Percentiles rank a stretch among this genome's conserved stretches.
Conservation (phyloP, 1,140 invertebrate genomes). For the Drosophila nebulosa region DNA sequence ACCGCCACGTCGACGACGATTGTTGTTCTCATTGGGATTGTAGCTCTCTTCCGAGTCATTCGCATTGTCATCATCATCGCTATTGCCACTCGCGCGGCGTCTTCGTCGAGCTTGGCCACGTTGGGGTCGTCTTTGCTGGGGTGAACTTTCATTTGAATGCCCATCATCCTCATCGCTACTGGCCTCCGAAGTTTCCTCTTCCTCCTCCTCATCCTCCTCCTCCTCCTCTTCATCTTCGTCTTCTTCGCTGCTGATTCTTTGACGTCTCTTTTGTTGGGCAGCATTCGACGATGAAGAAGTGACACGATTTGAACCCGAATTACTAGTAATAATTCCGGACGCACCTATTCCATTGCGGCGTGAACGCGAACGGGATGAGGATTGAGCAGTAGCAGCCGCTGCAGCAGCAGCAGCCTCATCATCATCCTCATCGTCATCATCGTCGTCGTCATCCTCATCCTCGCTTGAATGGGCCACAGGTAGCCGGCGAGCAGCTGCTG, state of each 20-base stretch:
- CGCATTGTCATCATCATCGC: slow-evolving; percentile 46
- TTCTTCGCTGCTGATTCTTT: slow-evolving; percentile 45
- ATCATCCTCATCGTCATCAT: slow-evolving; percentile 67
- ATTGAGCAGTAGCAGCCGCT: slow-evolving; percentile 16
- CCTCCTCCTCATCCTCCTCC: slow-evolving; percentile 46
- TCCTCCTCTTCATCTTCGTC: slow-evolving; percentile 58
- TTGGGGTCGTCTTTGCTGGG: slow-evolving; percentile 43
- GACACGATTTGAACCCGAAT: slow-evolving; percentile 69
- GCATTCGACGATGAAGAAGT: slow-evolving; percentile 69
- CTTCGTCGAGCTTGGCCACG: slow-evolving; percentile 24
- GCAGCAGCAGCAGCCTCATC: slow-evolving; percentile 36
- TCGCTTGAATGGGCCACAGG: slow-evolving; percentile 53
- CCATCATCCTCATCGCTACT: slow-evolving; percentile 60
- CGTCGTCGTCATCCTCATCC: slow-evolving; percentile 81
- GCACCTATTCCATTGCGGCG: slow-evolving; percentile 44
- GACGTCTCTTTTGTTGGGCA: slow-evolving; percentile 50
- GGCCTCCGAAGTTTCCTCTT: slow-evolving; percentile 57
- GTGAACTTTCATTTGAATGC: slow-evolving; percentile 46
- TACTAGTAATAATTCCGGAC: slow-evolving; percentile 27
- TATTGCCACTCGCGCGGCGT: slow-evolving; percentile 14
- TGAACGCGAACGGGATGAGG: slow-evolving; percentile 22
- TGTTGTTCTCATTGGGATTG: slow-evolving; percentile 68
- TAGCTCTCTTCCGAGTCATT: slow-evolving; percentile 81
- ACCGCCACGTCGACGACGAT: slow-evolving; percentile 5
- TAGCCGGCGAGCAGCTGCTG: slow-evolving; percentile 32